phyloP scores from a whole-genome alignment of 2,888 invertebrate species.

The Ormyrus rosae region DNA sequence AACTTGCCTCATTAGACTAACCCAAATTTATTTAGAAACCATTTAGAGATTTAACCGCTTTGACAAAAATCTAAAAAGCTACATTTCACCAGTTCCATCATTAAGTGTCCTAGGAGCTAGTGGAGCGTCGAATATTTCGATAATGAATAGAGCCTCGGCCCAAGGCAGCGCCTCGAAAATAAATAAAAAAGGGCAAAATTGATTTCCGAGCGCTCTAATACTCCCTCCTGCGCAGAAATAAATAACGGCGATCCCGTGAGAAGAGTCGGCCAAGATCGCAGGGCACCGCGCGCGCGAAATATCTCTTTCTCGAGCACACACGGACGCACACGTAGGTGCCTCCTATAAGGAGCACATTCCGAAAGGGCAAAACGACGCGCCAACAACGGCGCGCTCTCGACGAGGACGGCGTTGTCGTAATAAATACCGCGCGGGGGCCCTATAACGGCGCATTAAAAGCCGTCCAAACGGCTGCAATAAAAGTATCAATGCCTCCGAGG shows the following conservation, averaged over 20 bases:
- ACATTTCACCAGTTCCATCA: too few relatives aligned
- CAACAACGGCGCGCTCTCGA: conserved; percentile 15
- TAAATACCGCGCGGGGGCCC: conserved; percentile 57
- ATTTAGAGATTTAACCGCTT: too few relatives aligned
- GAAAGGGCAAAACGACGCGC: not conserved
- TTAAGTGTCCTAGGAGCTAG: too few relatives aligned
- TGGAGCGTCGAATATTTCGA: too few relatives aligned
- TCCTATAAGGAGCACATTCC: not conserved
- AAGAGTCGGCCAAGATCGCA: not conserved
- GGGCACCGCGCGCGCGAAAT: not conserved
- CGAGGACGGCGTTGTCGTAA: conserved; percentile 57
- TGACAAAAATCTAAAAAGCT: too few relatives aligned
- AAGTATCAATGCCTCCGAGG: conserved; percentile 60
- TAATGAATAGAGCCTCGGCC: too few relatives aligned
- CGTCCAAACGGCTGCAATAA: conserved; percentile 58
- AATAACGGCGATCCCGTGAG: conserved; percentile 1
- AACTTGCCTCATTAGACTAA: too few relatives aligned
- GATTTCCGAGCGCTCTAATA: too few relatives aligned
- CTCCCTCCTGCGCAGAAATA: conserved; percentile 6
- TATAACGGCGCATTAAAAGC: conserved; percentile 59
- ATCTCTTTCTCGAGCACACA: not conserved
- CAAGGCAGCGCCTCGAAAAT: too few relatives aligned
- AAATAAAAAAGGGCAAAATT: too few relatives aligned
- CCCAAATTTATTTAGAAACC: too few relatives aligned
- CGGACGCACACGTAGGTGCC: not conserved